Base-by-base conservation (phyloP, 2,888 invertebrate species). In the Drosophila kanekoi region DNA sequence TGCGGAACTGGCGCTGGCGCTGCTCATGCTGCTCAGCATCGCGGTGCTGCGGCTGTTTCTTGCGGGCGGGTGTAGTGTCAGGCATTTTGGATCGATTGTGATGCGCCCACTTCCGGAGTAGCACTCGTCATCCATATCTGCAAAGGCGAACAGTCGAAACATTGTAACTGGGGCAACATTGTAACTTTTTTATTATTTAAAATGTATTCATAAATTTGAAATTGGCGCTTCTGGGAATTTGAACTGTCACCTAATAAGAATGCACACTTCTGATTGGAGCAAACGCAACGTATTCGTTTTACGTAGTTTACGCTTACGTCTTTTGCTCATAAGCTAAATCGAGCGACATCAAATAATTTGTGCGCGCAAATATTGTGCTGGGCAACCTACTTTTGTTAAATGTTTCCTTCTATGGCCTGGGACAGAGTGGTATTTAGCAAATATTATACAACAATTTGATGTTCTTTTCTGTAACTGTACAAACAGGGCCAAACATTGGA, bases 81-180 rank as follows among this genome's bases (percentile, higher is more conserved):
- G 77, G 73, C 88, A 89, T 76, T 90, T 90, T 35, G 90, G 89
- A 79, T 90, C 90, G 56, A 90, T 89, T 62, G 88, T 82, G 72
- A 85, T 79, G 58, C 85, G 85, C 49, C 79, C 92, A 72, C 92
- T 93, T 62, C 95, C 95, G 64, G 96, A 96, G 93, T 96, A 97
- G 92, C 96, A 96, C 91, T 97, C 97, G 88, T 97, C 97, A 92
- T 97, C 97, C 95, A 97, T 96, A 89, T 97, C 97, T 97, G 93
- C 6, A 65, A 77, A 5, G 37, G 37, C 28, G 37, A 14, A 10
- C n/a, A 53, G 2, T 23, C 20, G 6, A 51, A 47, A 28, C 5
- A 23, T 23, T 5, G 5, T 23, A 23, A 23, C 20, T 20, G 4
- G 20, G 20, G 5, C 20, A 20, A 20, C 5, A 20, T 20, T 20